A percentile compares a stretch with the other conserved stretches of the same genome.
Conservation (phyloP, 2,888 invertebrate genomes). For the Chalcis sispes region DNA sequence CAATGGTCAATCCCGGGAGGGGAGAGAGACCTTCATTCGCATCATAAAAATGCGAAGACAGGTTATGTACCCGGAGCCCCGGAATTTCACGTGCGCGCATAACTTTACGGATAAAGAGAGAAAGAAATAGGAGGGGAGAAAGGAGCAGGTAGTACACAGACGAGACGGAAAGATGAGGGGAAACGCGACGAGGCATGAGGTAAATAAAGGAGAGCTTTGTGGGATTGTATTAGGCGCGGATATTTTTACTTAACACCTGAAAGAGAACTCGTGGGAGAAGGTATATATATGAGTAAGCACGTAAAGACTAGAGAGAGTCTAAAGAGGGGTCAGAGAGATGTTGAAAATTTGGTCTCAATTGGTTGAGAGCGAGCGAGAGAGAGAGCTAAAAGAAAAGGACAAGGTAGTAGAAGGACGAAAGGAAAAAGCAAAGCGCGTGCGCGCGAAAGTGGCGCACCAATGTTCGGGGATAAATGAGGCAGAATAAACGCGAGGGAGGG, state of each 20-base stretch:
- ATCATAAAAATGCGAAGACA: background rate
- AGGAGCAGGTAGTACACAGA: background rate
- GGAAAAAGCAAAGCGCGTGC: background rate
- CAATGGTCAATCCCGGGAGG: too few species aligned
- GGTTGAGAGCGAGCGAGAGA: too few species aligned
- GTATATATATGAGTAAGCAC: too few species aligned
- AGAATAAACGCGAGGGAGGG: conserved; percentile 65
- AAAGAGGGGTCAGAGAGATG: conserved; percentile 1
- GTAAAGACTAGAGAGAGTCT: conserved; percentile 2
- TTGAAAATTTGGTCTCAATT: conserved; percentile 22
- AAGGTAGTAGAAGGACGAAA: background rate
- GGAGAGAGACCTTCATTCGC: background rate
- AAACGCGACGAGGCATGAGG: background rate
- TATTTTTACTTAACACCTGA: conserved; percentile 68
- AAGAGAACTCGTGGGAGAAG: background rate
- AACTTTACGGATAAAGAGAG: background rate
- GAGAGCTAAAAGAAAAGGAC: background rate
- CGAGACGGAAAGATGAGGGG: too few species aligned
- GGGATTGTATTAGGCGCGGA: conserved; percentile 24
- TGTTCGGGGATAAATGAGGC: conserved; percentile 66
- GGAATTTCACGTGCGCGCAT: background rate
- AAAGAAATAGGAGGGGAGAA: too few species aligned
- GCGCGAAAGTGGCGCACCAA: conserved; percentile 59
- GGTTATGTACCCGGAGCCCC: too few species aligned
- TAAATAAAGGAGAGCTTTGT: conserved; percentile 40